phyloP scores from a whole-genome alignment of 2,888 invertebrate genomes.

The Ecliptopera silaceata region DNA sequence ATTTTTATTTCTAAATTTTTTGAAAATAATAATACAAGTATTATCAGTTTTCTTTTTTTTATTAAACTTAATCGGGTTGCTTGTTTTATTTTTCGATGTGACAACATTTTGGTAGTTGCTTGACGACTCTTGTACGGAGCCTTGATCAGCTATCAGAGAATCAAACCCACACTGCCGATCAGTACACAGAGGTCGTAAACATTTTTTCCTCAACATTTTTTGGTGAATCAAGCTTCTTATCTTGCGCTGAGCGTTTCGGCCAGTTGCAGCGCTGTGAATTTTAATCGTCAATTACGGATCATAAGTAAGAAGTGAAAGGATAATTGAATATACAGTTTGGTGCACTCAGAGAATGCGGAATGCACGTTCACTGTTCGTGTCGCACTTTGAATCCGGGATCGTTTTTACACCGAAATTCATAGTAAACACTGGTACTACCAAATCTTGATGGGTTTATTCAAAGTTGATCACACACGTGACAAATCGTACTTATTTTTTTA shows the following conservation, averaged over 20 bases:
- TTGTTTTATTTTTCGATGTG: neutral
- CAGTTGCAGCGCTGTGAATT: slow-evolving; percentile 30
- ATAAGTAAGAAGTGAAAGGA: slow-evolving; percentile 48
- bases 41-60: no score
- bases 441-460: no score
- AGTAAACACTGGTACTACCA: no score
- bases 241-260: slow-evolving; percentile 5
- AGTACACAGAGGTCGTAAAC: neutral
- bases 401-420: no score
- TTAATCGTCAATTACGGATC: slow-evolving; percentile 41
- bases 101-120: neutral
- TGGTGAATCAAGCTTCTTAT: slow-evolving; percentile 15
- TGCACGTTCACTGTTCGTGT: slow-evolving; percentile 34
- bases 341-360: slow-evolving; percentile 42
- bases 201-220: slow-evolving; percentile 4
- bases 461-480: no score
- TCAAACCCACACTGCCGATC: neutral
- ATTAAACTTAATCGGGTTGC: no score
- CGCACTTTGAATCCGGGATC: neutral
- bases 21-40: no score
- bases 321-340: slow-evolving; percentile 36
- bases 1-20: no score
- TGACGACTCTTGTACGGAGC: no score
- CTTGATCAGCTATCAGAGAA: neutral
- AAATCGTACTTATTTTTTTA: no score